Conservation (phyloP, 2,797 vertebrate species). For the Lacerta bilineata region DNA sequence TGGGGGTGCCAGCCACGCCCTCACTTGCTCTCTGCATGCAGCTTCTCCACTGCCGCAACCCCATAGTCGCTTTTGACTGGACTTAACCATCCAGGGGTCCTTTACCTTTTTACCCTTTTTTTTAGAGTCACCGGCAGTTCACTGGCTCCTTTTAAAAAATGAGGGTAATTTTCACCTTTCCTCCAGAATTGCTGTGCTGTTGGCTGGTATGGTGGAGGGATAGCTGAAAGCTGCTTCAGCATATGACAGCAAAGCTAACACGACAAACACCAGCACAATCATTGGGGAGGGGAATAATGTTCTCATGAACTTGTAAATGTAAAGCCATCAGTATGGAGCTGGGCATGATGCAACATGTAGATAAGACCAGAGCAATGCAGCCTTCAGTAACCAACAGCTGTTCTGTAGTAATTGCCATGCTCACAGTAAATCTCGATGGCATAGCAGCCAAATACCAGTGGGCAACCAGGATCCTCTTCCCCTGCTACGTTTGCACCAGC, state of each 20-base stretch:
- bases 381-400: conserved; percentile 7
- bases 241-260: not conserved
- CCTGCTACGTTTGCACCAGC: conserved; percentile 14
- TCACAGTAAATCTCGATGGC: not conserved
- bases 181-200: not conserved
- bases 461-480: not conserved
- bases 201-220: not conserved
- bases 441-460: not conserved
- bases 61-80: too few species aligned
- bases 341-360: not conserved
- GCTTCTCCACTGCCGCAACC: too few species aligned
- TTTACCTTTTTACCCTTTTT: too few species aligned
- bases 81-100: too few species aligned
- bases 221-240: too few species aligned
- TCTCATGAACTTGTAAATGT: not conserved
- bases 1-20: too few species aligned
- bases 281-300: not conserved
- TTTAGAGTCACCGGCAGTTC: not conserved
- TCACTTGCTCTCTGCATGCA: too few species aligned
- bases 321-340: not conserved
- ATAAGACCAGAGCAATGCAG: not conserved
- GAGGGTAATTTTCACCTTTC: not conserved
- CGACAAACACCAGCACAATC: not conserved
- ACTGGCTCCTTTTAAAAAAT: not conserved
- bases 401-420: conserved; percentile 7